phyloP scores from a whole-genome alignment of 2,113 vertebrate species.

The Misgurnus anguillicaudatus region DNA sequence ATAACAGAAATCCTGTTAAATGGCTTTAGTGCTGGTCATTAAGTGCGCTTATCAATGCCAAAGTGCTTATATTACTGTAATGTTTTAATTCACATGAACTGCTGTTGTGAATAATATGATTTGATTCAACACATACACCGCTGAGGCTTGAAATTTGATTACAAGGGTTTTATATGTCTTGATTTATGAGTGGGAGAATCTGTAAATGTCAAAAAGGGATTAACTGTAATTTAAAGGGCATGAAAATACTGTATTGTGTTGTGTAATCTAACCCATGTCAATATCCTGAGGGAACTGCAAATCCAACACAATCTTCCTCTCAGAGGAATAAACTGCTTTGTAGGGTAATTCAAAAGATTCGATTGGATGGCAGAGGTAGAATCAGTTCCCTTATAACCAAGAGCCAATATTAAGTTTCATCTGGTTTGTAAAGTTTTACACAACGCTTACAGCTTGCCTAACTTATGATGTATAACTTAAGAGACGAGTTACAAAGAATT shows the following conservation, averaged over 20 bases:
- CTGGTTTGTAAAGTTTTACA: background rate
- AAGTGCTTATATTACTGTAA: too few relatives aligned
- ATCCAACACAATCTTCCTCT: background rate
- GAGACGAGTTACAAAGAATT: background rate
- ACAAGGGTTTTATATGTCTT: conserved; percentile 17
- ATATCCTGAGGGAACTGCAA: background rate
- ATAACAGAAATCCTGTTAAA: too few relatives aligned
- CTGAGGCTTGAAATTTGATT: conserved; percentile 19
- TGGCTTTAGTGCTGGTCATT: too few relatives aligned
- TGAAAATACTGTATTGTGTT: background rate
- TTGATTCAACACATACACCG: conserved; percentile 1
- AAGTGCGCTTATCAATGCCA: too few relatives aligned
- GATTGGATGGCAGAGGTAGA: background rate
- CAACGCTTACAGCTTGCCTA: background rate
- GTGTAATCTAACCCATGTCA: background rate
- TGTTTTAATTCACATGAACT: background rate
- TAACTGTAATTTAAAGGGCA: conserved; percentile 32
- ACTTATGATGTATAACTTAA: background rate
- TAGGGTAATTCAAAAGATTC: background rate
- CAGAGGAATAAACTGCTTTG: background rate
- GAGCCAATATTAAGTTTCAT: background rate
- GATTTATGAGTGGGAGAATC: conserved; percentile 2
- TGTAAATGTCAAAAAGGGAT: conserved; percentile 35
- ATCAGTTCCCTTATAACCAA: background rate
- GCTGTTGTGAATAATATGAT: background rate